phyloP scores from a whole-genome alignment of 2,113 vertebrate genomes.

The Ceratotherium simum region DNA sequence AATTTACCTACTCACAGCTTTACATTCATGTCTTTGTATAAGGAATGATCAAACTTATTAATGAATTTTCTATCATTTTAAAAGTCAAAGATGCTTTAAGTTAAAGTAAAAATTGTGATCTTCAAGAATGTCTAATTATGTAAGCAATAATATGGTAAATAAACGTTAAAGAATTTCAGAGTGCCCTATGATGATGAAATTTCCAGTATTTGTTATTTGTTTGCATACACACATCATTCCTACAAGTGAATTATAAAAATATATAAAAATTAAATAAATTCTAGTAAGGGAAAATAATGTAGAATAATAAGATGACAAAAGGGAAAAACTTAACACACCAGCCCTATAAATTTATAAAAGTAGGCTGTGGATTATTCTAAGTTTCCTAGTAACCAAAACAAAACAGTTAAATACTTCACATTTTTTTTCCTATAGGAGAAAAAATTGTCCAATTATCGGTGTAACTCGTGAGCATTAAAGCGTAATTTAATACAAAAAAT shows the following conservation, averaged over 20 bases:
- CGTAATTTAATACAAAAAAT: neutral
- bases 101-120: neutral
- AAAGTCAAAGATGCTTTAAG: slow-evolving; percentile 32
- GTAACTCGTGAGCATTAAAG: neutral
- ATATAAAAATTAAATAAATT: neutral
- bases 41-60: neutral
- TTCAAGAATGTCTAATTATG: neutral
- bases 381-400: slow-evolving; percentile 50
- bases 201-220: neutral
- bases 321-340: neutral
- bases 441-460: neutral
- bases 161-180: neutral
- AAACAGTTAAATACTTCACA: neutral
- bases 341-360: neutral
- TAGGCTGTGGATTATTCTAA: neutral
- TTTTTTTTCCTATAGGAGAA: neutral
- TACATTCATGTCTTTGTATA: neutral
- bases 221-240: neutral
- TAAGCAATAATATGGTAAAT: neutral
- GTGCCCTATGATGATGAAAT: neutral
- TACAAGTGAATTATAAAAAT: neutral
- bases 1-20: neutral
- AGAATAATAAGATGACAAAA: neutral
- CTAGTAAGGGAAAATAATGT: neutral
- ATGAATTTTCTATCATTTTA: neutral